Percentiles rank a stretch among this genome's conserved stretches.
phyloP scores from a whole-genome alignment of 2,113 vertebrate species.

The Tetrao urogallus region DNA sequence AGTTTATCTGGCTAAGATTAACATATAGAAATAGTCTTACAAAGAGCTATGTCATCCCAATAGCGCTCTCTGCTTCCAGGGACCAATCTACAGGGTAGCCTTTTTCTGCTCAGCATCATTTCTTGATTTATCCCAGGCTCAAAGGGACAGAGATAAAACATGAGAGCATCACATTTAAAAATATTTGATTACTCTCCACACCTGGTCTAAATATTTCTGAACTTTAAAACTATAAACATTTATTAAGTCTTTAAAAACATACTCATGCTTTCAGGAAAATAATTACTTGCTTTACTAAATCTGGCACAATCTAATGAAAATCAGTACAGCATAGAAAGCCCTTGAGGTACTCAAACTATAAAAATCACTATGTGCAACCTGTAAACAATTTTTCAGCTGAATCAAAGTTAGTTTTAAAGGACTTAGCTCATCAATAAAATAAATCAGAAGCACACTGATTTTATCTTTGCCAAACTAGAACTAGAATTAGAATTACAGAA shows the following conservation, averaged over 20 bases:
- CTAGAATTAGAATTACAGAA: conserved; percentile 21
- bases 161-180: neutral
- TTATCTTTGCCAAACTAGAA: conserved; percentile 32
- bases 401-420: conserved; percentile 48
- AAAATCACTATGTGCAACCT: neutral
- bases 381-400: conserved; percentile 44
- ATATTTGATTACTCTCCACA: neutral
- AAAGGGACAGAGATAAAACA: neutral
- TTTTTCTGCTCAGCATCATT: neutral
- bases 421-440: conserved; percentile 15
- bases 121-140: neutral
- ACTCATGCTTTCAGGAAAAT: conserved; percentile 26
- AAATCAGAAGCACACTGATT: conserved; percentile 39
- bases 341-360: conserved; percentile 18
- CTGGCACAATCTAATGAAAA: conserved; percentile 38
- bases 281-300: conserved; percentile 57
- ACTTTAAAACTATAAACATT: conserved; percentile 8
- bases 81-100: neutral
- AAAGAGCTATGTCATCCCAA: neutral
- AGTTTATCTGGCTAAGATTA: neutral
- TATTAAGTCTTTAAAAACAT: neutral
- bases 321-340: conserved; percentile 3
- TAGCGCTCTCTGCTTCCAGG: neutral
- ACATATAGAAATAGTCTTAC: neutral
- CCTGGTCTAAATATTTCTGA: conserved; percentile 4